Evolutionary conservation across 2,113 vertebrate genomes (phyloP), one percentile per base, ranked within the genome.

Genomic region (Stegastes partitus): DNA sequence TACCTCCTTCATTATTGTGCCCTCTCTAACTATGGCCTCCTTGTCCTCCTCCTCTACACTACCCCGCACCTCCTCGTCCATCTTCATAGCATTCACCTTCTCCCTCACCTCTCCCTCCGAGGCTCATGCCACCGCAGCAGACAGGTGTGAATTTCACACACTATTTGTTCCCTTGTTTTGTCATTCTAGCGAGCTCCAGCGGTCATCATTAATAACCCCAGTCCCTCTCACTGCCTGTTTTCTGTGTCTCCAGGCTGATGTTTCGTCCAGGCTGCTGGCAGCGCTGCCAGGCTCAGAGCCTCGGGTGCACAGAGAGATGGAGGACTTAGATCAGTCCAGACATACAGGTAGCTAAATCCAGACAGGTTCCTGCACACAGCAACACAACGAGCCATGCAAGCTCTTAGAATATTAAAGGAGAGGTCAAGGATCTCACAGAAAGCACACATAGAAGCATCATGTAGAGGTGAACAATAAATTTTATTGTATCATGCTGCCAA

Each of bases 141-240:
- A 90, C 91, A 93, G 90, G 91, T 93, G 90, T 78, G 72, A 66
- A 83, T 91, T 92, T 93, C 88, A 93, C 92, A 94, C 82, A 14
- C 82, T 89, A 86, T 92, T 94, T 93, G 86, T 88, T 89, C 70
- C 81, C 77, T 74, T 78, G 72, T 88, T 92, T 88, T 88, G 89
- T 78, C 85, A 89, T 72, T 82, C 84, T 74, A 78, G 67, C 44
- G 42, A 79, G 80, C 72, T 84, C 73, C 68, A 80, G 70, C 66
- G 81, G 87, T 89, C 89, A 77, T 90, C 86, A 81, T 91, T 88
- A 91, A 92, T 91, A 92, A 92, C 84, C 79, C 56, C 66, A 23
- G 77, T 74, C 74, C 49, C 81, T 72, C 56, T 84, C 63, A 53
- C 82, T 78, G 56, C 47, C 50, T 80, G 62, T 83, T 89, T 58